phyloP scores from a whole-genome alignment of 2,113 vertebrate species.

The Pyrgilauda ruficollis region DNA sequence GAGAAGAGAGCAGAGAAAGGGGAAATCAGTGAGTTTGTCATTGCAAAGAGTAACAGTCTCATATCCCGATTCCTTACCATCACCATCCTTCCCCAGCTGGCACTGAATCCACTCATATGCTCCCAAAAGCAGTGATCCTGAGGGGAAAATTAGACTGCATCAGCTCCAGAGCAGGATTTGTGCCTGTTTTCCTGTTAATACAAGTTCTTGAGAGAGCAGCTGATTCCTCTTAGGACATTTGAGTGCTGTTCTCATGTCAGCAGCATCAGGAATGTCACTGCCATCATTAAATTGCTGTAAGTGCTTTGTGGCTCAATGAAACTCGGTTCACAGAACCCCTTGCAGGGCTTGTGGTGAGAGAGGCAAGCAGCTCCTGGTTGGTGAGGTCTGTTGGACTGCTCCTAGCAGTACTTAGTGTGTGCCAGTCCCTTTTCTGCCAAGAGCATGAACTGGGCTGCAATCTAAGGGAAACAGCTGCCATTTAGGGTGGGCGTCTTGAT shows the following conservation, averaged over 20 bases:
- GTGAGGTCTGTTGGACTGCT: background rate
- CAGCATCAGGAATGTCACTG: background rate
- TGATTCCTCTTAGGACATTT: background rate
- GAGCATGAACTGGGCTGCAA: accelerated
- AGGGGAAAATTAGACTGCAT: background rate
- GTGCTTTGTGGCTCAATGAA: background rate
- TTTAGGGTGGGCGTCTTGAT: accelerated
- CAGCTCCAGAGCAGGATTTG: background rate
- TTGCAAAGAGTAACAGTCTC: background rate
- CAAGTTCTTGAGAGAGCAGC: background rate
- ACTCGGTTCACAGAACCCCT: background rate
- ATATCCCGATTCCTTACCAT: background rate
- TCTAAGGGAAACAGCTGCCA: background rate
- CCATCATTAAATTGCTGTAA: background rate
- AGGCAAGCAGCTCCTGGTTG: background rate
- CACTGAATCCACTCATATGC: background rate
- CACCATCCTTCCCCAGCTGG: background rate
- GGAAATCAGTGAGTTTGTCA: background rate
- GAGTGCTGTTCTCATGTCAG: background rate
- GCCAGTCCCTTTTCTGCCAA: background rate
- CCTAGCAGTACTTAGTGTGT: background rate
- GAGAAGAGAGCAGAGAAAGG: background rate
- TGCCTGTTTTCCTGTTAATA: background rate
- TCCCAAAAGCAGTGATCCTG: background rate
- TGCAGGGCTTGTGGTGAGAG: background rate